These are phyloP conservation scores for Elephas maximus DNA, from an alignment of 2,113 vertebrate genomes.

Conservation along the genomic window DNA sequence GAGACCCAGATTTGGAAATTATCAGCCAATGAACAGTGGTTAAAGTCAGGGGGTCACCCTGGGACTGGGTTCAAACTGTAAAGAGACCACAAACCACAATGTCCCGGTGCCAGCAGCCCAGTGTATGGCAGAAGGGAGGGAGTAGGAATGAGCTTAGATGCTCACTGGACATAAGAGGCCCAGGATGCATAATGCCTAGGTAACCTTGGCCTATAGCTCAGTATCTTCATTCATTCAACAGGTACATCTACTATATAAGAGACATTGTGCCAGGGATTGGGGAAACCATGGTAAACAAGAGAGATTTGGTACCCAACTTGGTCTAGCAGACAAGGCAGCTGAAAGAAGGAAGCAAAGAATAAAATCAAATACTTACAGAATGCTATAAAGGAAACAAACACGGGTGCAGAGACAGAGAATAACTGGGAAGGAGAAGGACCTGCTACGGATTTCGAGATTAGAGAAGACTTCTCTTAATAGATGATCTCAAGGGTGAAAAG, in stretches of 20 bases:
- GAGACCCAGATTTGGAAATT: neutral
- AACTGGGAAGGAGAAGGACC: neutral
- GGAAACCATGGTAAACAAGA: conserved; percentile 2
- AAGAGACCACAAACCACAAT: neutral
- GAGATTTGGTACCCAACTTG: neutral
- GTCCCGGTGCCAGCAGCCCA: neutral
- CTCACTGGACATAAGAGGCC: neutral
- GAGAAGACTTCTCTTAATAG: neutral
- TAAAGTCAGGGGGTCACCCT: neutral
- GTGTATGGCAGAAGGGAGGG: neutral
- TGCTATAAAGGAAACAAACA: neutral
- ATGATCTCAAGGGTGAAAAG: neutral
- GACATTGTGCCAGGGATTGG: neutral
- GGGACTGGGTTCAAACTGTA: conserved; percentile 5
- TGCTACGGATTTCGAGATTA: neutral
- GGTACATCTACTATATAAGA: neutral
- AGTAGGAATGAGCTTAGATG: neutral
- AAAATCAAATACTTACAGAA: neutral
- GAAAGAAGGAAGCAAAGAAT: neutral
- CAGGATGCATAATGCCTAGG: neutral
- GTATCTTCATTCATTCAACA: conserved; percentile 21
- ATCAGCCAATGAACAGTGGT: neutral
- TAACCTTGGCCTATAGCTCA: neutral
- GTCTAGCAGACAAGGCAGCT: neutral
- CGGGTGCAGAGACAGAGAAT: neutral